Percentiles rank a stretch among this genome's conserved stretches.
Evolutionary conservation across 2,797 vertebrate genomes (phyloP).

Genomic region (Hemibagrus guttatus): DNA sequence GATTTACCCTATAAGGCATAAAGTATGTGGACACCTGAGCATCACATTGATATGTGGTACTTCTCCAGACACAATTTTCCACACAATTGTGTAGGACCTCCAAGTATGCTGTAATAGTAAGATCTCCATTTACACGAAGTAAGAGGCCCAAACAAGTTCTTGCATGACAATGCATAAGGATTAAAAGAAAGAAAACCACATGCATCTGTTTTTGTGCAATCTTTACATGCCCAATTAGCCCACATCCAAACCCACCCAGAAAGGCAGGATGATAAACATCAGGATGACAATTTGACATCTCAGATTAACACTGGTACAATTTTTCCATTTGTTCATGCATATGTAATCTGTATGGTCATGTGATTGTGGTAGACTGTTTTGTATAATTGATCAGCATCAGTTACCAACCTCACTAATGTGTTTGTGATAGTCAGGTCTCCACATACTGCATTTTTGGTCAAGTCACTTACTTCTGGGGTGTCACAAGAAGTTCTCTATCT

Average conservation of each 20-base stretch:
- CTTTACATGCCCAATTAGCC: too few relatives aligned
- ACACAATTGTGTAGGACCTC: not conserved
- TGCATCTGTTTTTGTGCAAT: slow-evolving; percentile 61
- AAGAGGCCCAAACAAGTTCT: not conserved
- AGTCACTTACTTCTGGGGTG: not conserved
- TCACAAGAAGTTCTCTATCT: not conserved
- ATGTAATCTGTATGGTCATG: slow-evolving; percentile 27
- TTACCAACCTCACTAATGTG: not conserved
- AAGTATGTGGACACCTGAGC: not conserved
- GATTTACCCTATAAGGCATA: not conserved
- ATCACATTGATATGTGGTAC: not conserved
- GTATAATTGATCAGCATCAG: slow-evolving; percentile 21
- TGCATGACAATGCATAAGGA: not conserved
- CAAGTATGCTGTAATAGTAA: not conserved
- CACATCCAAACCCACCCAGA: not conserved
- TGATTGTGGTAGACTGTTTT: slow-evolving; percentile 59
- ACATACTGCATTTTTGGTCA: not conserved
- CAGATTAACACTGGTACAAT: not conserved
- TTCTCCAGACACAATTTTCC: not conserved
- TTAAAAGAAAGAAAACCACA: slow-evolving; percentile 73
- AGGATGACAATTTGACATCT: not conserved
- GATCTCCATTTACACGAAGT: not conserved
- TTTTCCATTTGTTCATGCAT: not conserved
- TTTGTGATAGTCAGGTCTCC: too few relatives aligned
- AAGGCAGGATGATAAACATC: not conserved